A percentile compares a stretch with the other conserved stretches of the same genome.
phyloP scores from a whole-genome alignment of 2,797 vertebrate species.

The Oreochromis grahami region DNA sequence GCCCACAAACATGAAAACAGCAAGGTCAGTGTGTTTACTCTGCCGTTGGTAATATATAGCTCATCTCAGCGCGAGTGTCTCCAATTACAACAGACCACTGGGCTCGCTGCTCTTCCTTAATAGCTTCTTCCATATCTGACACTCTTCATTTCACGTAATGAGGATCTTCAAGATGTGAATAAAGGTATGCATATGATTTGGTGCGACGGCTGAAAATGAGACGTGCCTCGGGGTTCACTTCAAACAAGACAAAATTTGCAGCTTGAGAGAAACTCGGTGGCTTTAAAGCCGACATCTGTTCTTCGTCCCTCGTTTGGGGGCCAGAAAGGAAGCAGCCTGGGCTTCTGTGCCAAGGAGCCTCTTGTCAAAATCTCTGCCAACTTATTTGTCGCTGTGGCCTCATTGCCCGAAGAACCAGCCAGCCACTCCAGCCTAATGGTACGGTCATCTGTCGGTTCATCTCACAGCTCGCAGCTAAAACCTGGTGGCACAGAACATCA shows the following conservation, averaged over 20 bases:
- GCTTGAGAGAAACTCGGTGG: constrained; percentile 38
- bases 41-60: constrained; percentile 43
- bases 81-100: constrained; percentile 56
- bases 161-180: constrained; percentile 64
- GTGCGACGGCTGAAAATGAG: constrained; percentile 54
- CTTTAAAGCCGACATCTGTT: constrained; percentile 68
- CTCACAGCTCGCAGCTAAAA: constrained; percentile 34
- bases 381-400: constrained; percentile 53
- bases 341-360: constrained; percentile 45
- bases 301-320: constrained; percentile 37
- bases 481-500: constrained; percentile 15
- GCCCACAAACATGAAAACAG: constrained; percentile 49
- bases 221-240: constrained; percentile 57
- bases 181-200: constrained; percentile 66
- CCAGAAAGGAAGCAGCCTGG: constrained; percentile 27
- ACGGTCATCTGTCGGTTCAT: constrained; percentile 44
- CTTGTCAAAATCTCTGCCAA: constrained; percentile 53
- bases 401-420: constrained; percentile 39
- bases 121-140: constrained; percentile 66
- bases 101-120: constrained; percentile 45
- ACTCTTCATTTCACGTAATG: constrained; percentile 67
- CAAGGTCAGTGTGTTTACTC: constrained; percentile 66
- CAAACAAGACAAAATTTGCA: constrained; percentile 62
- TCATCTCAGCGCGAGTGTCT: constrained; percentile 57
- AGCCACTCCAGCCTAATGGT: constrained; percentile 47